phyloP scores from a whole-genome alignment of 37 sponge, comb jelly and placozoan species.

The Amphimedon queenslandica region DNA sequence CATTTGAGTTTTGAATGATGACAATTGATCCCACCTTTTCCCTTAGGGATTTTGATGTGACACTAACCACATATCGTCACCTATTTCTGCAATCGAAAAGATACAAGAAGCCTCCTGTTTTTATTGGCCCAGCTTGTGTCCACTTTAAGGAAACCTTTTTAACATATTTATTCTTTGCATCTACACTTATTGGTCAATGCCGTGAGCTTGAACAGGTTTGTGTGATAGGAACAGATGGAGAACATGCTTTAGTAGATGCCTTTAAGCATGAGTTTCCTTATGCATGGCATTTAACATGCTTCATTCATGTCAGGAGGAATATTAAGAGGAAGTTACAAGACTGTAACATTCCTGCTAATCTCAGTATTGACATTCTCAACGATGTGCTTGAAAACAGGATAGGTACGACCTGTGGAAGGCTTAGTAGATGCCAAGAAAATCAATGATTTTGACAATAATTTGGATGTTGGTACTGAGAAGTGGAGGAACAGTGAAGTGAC shows the following conservation, averaged over 20 bases:
- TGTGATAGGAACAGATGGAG: slow-evolving; percentile 48
- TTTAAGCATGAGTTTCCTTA: slow-evolving; percentile 47
- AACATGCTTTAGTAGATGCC: slow-evolving; percentile 31
- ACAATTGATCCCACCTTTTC: too few species aligned
- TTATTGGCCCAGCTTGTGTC: too few species aligned
- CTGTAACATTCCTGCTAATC: slow-evolving; percentile 16
- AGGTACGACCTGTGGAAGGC: slow-evolving; percentile 33
- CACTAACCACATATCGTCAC: too few species aligned
- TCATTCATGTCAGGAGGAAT: too few species aligned
- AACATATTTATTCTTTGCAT: too few species aligned
- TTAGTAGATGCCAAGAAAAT: slow-evolving; percentile 11
- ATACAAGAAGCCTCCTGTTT: slow-evolving; percentile 21
- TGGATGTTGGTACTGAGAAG: background rate
- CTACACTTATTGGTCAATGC: too few species aligned
- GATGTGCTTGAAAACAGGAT: slow-evolving; percentile 35
- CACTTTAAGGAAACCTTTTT: slow-evolving; percentile 27
- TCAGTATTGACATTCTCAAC: too few species aligned
- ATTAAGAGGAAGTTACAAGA: slow-evolving; percentile 23
- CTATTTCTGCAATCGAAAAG: slow-evolving; percentile 37
- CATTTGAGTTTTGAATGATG: too few species aligned
- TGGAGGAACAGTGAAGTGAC: too few species aligned
- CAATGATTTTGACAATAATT: slow-evolving; percentile 21
- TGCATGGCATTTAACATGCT: slow-evolving; percentile 35
- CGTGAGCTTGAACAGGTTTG: slow-evolving; percentile 33
- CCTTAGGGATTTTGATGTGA: slow-evolving; percentile 51